A percentile compares a stretch with the other conserved stretches of the same genome.
Conservation (phyloP, 2,113 vertebrate species). For the Gallinago paraguaiae region DNA sequence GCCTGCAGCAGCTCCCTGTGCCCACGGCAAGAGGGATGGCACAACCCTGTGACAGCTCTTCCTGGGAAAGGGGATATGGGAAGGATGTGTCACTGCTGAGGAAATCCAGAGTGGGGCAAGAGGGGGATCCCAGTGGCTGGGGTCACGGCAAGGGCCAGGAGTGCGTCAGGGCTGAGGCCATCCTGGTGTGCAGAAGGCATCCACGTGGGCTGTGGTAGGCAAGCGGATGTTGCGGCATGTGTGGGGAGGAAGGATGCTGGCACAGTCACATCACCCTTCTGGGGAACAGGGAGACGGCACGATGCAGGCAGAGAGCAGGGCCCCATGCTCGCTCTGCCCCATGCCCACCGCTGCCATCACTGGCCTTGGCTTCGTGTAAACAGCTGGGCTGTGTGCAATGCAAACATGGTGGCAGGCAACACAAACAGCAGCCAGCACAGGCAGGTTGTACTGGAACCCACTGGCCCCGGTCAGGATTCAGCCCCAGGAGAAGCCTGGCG, state of each 20-base stretch:
- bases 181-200: fast-evolving
- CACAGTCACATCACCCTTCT: fast-evolving
- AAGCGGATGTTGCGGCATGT: fast-evolving
- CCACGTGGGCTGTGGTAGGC: fast-evolving
- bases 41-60: fast-evolving
- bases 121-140: fast-evolving
- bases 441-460: neutral
- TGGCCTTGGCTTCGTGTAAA: neutral
- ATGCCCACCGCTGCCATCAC: fast-evolving
- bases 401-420: neutral
- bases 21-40: neutral
- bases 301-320: neutral
- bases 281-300: fast-evolving
- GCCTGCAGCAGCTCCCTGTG: fast-evolving
- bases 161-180: fast-evolving
- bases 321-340: neutral
- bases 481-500: neutral
- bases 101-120: neutral
- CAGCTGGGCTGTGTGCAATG: constrained; percentile 31
- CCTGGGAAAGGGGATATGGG: neutral
- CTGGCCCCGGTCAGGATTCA: neutral
- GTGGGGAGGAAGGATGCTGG: neutral
- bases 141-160: fast-evolving
- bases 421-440: neutral
- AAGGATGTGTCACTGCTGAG: neutral